Base-by-base conservation (phyloP, 2,113 vertebrate species). In the Pipra filicauda region DNA sequence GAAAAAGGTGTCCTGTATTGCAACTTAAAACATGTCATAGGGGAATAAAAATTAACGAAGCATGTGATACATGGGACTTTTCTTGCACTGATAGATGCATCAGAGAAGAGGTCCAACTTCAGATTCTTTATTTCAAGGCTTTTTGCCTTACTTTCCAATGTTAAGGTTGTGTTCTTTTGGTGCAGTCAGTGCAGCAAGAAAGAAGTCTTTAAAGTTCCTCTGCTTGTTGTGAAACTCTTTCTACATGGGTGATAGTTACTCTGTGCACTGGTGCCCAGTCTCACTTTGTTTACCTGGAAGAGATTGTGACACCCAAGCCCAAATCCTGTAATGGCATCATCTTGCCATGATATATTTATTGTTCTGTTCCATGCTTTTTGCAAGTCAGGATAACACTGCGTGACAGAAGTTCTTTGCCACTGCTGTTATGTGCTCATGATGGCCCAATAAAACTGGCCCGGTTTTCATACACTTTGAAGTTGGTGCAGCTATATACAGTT, bases 171-270 rank as follows among this genome's bases (percentile, higher is more conserved):
- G 9, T 49, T 52, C 14, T 80, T 88, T 51, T 48, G 21, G 12
- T 77, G 46, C 22, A 54, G 5, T 58, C 11, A 65, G 11, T 11
- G 35, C 54, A 82, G 35, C 18, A n/a, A 20, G n/a, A 83, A 52
- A 0, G 39, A 54, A 21, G 8, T 43, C 35, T 54, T 57, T 16
- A 48, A 75, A 17, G 26, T 61, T 81, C 28, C 23, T 91, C 2
- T 62, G 5, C 26, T 67, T 69, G 12, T 79, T 75, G 9, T 79
- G 54, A 90, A 82, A 33, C 5, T 2, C 24, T 51, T 31, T 82
- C 19, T 15, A 1, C 0, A 0, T 65, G 28, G 8, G 3, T 69
- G 6, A 20, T 52, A 27, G 46, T 76, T 81, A 76, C 17, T 51
- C 3, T 85, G 37, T 17, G 5, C 6, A 35, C 8, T 0, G 1